Evolutionary conservation across 2,113 vertebrate species (phyloP).

Genomic region (Microcebus jonahi): DNA sequence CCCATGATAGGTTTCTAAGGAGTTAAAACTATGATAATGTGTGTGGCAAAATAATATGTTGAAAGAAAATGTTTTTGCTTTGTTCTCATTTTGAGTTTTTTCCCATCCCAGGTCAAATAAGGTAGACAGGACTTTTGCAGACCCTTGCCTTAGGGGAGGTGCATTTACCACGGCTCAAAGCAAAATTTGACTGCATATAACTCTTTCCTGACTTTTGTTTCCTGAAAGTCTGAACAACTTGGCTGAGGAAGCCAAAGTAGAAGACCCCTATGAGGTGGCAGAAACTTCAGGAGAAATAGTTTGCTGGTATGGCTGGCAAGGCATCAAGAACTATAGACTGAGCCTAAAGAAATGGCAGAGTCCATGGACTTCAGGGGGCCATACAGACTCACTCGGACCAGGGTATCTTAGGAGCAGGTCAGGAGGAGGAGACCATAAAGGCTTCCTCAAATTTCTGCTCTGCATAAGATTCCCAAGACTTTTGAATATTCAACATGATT

Average conservation of each 20-base stretch:
- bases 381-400: background rate
- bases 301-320: background rate
- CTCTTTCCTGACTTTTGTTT: background rate
- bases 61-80: background rate
- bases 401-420: background rate
- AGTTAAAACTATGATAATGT: background rate
- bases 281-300: background rate
- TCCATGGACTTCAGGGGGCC: background rate
- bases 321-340: background rate
- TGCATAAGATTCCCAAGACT: background rate
- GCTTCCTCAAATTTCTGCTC: background rate
- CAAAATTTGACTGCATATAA: background rate
- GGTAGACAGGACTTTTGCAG: background rate
- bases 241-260: background rate
- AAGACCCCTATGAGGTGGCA: background rate
- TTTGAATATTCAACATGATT: background rate
- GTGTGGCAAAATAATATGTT: background rate
- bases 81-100: background rate
- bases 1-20: background rate
- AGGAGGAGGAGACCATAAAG: background rate
- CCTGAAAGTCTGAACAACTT: background rate
- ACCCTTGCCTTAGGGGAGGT: background rate
- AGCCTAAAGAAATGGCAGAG: background rate
- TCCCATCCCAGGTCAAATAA: background rate
- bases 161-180: background rate